Conservation (phyloP, 2,113 vertebrate genomes). For the Tragelaphus buxtoni region DNA sequence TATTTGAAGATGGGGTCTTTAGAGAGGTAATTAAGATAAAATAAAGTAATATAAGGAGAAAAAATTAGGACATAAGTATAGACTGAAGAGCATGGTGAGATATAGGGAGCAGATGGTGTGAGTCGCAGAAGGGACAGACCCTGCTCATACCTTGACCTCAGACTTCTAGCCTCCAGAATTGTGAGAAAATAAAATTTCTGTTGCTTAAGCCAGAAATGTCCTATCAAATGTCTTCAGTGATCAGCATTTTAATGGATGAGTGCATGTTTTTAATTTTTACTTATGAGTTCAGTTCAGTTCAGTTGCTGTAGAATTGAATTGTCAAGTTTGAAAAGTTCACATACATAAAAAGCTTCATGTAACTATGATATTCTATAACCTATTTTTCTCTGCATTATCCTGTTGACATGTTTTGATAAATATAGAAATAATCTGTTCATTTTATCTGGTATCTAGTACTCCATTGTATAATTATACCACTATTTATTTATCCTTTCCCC, state of each 20-base stretch:
- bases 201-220: background rate
- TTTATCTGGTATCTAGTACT: background rate
- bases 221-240: background rate
- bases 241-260: background rate
- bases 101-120: background rate
- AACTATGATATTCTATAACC: background rate
- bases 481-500: background rate
- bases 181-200: background rate
- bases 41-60: background rate
- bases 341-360: background rate
- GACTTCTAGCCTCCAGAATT: background rate
- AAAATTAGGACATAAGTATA: background rate
- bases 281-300: background rate
- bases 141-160: background rate
- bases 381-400: background rate
- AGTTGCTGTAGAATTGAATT: background rate
- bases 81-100: background rate
- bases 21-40: background rate
- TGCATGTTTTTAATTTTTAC: background rate
- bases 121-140: background rate
- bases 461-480: background rate
- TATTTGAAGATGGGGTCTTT: background rate
- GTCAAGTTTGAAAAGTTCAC: background rate
- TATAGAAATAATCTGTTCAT: background rate
- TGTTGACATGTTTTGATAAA: background rate